A percentile compares a stretch with the other conserved stretches of the same genome.
These are phyloP conservation scores for Colius striatus DNA, from an alignment of 2,113 vertebrate species.

Conservation along the genomic window DNA sequence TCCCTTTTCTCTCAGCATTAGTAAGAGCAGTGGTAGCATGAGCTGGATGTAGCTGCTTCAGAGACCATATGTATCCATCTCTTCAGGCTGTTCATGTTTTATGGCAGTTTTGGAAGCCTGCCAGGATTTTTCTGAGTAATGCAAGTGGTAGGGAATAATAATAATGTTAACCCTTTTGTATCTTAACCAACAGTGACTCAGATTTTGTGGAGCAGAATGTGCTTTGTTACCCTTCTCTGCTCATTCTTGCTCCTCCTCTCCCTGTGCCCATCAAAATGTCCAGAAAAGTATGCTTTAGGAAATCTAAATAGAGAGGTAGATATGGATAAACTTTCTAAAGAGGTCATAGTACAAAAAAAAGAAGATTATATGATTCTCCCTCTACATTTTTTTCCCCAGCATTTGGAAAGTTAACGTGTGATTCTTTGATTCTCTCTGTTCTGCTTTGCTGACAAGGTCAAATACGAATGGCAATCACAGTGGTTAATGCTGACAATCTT, in stretches of 20 bases:
- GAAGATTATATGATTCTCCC: neutral
- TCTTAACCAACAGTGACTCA: neutral
- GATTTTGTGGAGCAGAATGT: neutral
- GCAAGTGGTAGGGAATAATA: neutral
- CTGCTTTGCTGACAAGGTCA: neutral
- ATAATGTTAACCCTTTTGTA: conserved; percentile 17
- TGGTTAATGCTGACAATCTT: neutral
- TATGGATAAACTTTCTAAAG: neutral
- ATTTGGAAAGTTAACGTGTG: neutral
- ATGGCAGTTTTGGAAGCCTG: conserved; percentile 23
- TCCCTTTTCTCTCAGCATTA: neutral
- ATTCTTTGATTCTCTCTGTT: neutral
- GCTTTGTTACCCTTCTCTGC: neutral
- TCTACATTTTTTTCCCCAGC: neutral
- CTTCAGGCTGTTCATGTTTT: conserved; percentile 22
- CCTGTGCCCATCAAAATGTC: neutral
- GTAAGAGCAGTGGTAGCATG: neutral
- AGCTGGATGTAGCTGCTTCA: conserved; percentile 18
- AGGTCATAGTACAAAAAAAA: neutral
- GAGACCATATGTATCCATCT: neutral
- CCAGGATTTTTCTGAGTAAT: conserved; percentile 12
- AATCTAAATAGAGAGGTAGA: neutral
- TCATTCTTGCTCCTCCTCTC: neutral
- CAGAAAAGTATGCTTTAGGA: accelerated
- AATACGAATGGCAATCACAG: neutral